Conservation (phyloP, 2,113 vertebrate genomes). For the Asarcornis scutulata region DNA sequence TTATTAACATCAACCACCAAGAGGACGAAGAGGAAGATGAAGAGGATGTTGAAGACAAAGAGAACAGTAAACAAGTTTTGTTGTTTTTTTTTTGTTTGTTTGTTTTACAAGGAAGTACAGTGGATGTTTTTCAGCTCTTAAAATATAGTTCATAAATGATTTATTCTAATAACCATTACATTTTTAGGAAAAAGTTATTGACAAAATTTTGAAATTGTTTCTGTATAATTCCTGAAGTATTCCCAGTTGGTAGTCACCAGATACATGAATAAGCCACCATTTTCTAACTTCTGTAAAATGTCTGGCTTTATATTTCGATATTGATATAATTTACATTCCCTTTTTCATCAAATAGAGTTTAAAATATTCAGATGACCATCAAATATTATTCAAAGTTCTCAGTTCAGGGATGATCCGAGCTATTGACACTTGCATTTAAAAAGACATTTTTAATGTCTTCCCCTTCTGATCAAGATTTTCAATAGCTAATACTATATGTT, state of each 20-base stretch:
- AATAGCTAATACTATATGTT: not conserved
- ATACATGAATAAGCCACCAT: not conserved
- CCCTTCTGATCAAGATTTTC: not conserved
- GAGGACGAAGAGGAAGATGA: conserved; percentile 64
- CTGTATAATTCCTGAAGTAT: not conserved
- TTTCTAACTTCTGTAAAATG: not conserved
- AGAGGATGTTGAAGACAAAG: conserved; percentile 59
- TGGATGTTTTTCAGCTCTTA: not conserved
- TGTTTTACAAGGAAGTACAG: not conserved
- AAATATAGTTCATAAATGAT: not conserved
- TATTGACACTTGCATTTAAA: not conserved
- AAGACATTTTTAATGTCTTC: not conserved
- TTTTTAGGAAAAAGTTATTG: not conserved
- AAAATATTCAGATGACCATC: not conserved
- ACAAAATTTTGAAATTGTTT: not conserved
- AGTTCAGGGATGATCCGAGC: not conserved
- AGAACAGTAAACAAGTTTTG: conserved; percentile 57
- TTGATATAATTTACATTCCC: not conserved
- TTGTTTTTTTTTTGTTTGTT: not conserved
- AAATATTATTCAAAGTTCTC: not conserved
- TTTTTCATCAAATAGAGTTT: not conserved
- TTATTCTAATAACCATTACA: not conserved
- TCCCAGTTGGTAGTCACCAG: not conserved
- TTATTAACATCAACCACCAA: conserved; percentile 66
- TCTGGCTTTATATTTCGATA: not conserved